A percentile compares a stretch with the other conserved stretches of the same genome.
Conservation (phyloP, 2,113 vertebrate species). For the Triplophysa dalaica region DNA sequence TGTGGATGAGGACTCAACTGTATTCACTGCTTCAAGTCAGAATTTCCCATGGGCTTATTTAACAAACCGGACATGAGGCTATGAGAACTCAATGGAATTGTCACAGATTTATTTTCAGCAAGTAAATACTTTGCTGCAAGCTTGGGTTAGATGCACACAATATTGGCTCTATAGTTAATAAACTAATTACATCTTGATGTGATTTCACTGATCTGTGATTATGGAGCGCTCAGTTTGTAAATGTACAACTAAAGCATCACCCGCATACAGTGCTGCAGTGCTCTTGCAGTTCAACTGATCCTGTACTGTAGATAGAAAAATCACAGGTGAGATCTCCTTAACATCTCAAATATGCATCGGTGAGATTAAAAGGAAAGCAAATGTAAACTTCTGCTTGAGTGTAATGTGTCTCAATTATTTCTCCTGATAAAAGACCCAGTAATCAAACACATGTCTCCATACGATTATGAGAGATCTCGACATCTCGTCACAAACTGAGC, state of each 20-base stretch:
- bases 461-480: too few species aligned
- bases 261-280: not conserved
- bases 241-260: slow-evolving; percentile 33
- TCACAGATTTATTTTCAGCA: slow-evolving; percentile 75
- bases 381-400: too few species aligned
- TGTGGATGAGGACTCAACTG: slow-evolving; percentile 70
- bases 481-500: too few species aligned
- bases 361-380: too few species aligned
- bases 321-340: too few species aligned
- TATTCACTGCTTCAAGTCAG: slow-evolving; percentile 72
- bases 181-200: slow-evolving; percentile 60
- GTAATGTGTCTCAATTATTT: too few species aligned
- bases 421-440: too few species aligned
- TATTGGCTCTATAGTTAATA: slow-evolving; percentile 59
- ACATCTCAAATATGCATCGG: too few species aligned
- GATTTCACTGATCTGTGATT: slow-evolving; percentile 46
- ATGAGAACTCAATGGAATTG: slow-evolving; percentile 70
- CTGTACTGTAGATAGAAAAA: too few species aligned
- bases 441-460: too few species aligned
- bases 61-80: slow-evolving; percentile 71
- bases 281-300: too few species aligned
- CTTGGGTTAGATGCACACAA: slow-evolving; percentile 57
- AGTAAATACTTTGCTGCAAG: slow-evolving; percentile 57
- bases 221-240: not conserved
- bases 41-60: slow-evolving; percentile 72